phyloP scores from a whole-genome alignment of 2,797 vertebrate genomes.

The Buphagus erythrorhynchus region DNA sequence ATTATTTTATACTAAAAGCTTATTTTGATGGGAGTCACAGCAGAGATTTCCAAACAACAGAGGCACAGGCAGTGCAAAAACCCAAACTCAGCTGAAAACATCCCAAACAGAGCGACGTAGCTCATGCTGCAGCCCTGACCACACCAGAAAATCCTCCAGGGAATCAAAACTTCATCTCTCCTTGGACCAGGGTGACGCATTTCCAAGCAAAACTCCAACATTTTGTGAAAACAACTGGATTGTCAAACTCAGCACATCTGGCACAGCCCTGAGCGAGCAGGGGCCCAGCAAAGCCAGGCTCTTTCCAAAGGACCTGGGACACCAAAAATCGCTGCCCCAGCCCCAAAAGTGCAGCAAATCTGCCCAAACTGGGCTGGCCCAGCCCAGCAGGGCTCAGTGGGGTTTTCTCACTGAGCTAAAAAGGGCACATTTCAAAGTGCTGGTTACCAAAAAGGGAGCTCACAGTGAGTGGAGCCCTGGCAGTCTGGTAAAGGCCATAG shows the following conservation, averaged over 20 bases:
- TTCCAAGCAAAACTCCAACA: neutral
- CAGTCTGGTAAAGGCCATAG: conserved; percentile 33
- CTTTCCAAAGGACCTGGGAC: accelerated
- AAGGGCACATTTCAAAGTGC: neutral
- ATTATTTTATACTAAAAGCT: neutral
- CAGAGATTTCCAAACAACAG: neutral
- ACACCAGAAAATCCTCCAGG: neutral
- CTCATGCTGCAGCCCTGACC: neutral
- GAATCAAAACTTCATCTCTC: neutral
- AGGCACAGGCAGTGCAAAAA: neutral
- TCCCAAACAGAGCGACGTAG: neutral
- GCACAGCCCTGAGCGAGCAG: neutral
- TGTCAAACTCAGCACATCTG: neutral
- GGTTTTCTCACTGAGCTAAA: neutral
- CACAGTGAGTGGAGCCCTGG: conserved; percentile 22
- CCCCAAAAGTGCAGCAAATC: neutral
- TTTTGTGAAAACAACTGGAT: neutral
- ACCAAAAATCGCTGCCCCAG: neutral
- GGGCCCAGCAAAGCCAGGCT: neutral
- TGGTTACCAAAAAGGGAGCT: conserved; percentile 28
- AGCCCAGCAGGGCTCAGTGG: neutral
- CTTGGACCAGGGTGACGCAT: accelerated
- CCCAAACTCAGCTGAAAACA: neutral
- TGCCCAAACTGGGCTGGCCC: neutral
- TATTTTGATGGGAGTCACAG: neutral